phyloP scores from a whole-genome alignment of 2,113 vertebrate genomes.

The Sphaerodactylus townsendi region DNA sequence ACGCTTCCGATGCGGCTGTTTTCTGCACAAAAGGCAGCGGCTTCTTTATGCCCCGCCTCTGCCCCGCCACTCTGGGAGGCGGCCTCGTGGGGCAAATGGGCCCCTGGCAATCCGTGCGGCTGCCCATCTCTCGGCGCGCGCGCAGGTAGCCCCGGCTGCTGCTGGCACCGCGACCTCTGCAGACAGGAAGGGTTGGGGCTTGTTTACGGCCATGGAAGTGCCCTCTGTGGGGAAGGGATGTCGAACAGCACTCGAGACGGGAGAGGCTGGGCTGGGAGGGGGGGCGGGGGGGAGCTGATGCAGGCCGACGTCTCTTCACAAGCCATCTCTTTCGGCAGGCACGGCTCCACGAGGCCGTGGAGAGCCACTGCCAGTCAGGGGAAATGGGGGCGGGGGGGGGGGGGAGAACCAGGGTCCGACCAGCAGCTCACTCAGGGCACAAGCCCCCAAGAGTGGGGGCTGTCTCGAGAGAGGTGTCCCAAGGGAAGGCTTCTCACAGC shows the following conservation, averaged over 20 bases:
- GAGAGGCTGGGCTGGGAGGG: too few species aligned
- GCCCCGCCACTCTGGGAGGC: background rate
- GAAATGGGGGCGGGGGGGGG: too few species aligned
- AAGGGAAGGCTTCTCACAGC: background rate
- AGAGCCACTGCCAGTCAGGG: too few species aligned
- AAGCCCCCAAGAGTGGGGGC: background rate
- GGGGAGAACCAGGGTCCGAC: too few species aligned
- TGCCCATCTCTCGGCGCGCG: fast-evolving
- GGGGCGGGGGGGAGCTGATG: too few species aligned
- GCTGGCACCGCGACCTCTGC: background rate
- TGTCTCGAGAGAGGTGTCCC: background rate
- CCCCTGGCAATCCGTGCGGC: background rate
- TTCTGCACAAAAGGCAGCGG: conserved; percentile 44
- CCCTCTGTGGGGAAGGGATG: background rate
- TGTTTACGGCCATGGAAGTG: background rate
- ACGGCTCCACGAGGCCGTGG: too few species aligned
- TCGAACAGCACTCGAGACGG: background rate
- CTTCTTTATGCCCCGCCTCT: conserved; percentile 26
- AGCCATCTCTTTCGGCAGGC: too few species aligned
- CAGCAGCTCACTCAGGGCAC: background rate
- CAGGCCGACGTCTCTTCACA: too few species aligned
- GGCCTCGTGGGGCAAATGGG: fast-evolving
- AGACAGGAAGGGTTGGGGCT: background rate
- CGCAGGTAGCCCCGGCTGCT: background rate
- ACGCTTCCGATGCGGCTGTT: conserved; percentile 55